Percentiles rank a stretch among this genome's conserved stretches.
Evolutionary conservation across 2,888 invertebrate genomes (phyloP).

Genomic region (Hemistola chrysoprasaria): DNA sequence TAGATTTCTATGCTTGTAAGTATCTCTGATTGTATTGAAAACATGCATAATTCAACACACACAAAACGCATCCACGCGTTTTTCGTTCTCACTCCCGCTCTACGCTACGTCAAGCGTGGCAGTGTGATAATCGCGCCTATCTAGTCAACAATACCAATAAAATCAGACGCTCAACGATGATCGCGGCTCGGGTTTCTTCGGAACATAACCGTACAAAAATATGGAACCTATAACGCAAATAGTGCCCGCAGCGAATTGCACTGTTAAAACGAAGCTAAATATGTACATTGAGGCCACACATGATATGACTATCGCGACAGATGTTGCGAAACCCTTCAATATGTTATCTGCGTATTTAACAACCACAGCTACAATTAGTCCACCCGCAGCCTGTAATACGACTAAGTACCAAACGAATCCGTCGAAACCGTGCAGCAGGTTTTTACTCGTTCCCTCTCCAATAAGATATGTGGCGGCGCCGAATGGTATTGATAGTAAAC

Average conservation of each 20-base stretch:
- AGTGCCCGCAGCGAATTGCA: constrained; percentile 94
- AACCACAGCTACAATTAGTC: constrained; percentile 97
- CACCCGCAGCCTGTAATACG: constrained; percentile 95
- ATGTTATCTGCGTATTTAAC: constrained; percentile 99
- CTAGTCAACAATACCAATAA: constrained; percentile 19
- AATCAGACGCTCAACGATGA: constrained; percentile 64
- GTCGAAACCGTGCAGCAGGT: constrained; percentile 86
- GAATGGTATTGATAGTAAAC: constrained; percentile 94
- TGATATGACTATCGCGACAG: constrained; percentile 97
- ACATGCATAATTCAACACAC: too few species aligned
- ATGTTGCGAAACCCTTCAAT: constrained; percentile 98
- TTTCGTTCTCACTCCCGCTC: too few species aligned
- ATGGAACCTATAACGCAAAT: constrained; percentile 95
- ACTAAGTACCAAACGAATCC: constrained; percentile 94
- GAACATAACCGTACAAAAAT: constrained; percentile 94
- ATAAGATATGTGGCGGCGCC: constrained; percentile 90
- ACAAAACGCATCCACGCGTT: too few species aligned
- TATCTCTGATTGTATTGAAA: too few species aligned
- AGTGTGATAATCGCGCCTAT: too few species aligned
- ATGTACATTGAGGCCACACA: constrained; percentile 96
- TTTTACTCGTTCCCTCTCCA: constrained; percentile 88
- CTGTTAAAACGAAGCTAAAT: constrained; percentile 92
- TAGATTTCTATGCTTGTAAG: too few species aligned
- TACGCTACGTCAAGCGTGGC: too few species aligned
- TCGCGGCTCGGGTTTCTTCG: constrained; percentile 72